Conservation (phyloP, 2,113 vertebrate genomes). For the Excalfactoria chinensis region DNA sequence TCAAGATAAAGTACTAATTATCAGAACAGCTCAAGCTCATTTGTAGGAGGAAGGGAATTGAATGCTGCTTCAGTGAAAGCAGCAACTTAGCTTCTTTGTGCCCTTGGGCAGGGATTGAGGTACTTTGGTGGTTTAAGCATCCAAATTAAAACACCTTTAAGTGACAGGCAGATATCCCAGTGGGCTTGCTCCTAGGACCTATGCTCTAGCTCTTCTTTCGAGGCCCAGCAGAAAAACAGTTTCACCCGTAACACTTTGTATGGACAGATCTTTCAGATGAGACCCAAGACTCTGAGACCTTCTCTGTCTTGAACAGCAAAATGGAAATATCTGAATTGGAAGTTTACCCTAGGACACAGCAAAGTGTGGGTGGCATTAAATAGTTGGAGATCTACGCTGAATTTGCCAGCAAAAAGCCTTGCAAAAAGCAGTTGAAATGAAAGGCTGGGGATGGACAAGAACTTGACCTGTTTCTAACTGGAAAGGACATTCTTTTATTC, state of each 20-base stretch:
- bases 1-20: conserved; percentile 75
- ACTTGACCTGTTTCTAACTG: background rate
- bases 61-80: conserved; percentile 65
- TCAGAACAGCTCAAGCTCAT: conserved; percentile 73
- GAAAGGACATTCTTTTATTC: background rate
- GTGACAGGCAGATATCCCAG: conserved; percentile 7
- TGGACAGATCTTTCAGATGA: background rate
- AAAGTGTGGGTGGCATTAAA: background rate
- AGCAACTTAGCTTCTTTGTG: conserved; percentile 15
- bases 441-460: background rate
- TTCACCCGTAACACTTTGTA: background rate
- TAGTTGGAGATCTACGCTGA: background rate
- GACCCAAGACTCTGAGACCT: background rate
- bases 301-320: background rate
- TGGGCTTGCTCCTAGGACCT: background rate
- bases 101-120: conserved; percentile 57
- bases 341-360: background rate
- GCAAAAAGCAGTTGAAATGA: background rate
- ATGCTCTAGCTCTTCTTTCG: background rate
- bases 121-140: conserved; percentile 48
- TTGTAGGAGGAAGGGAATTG: conserved; percentile 64
- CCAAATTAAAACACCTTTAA: conserved; percentile 62
- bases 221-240: background rate
- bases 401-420: background rate
- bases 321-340: background rate